Conservation (phyloP, 2,113 vertebrate genomes). For the Meleagris gallopavo region DNA sequence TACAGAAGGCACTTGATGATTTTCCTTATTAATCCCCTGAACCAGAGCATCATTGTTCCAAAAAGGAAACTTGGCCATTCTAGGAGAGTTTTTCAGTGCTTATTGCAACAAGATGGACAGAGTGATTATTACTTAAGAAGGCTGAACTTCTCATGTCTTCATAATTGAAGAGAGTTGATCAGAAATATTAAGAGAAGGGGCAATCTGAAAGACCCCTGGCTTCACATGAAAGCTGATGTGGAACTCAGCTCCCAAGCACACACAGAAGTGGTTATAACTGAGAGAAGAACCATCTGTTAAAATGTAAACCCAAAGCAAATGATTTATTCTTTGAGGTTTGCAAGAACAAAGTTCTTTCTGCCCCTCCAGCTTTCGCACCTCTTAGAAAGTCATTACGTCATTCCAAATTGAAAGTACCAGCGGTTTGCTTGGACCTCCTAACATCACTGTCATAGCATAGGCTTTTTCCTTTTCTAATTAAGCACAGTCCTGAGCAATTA, state of each 20-base stretch:
- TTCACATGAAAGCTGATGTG: neutral
- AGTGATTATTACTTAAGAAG: neutral
- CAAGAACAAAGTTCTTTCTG: neutral
- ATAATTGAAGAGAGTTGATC: neutral
- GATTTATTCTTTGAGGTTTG: neutral
- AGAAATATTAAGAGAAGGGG: neutral
- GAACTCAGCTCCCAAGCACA: neutral
- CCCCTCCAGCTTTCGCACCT: neutral
- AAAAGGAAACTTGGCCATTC: neutral
- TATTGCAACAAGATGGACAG: neutral
- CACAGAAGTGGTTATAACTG: neutral
- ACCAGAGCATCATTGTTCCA: neutral
- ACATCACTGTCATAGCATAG: neutral
- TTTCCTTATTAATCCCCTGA: neutral
- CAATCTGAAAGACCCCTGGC: neutral
- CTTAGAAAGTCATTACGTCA: neutral
- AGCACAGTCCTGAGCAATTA: neutral
- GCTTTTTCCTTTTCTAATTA: neutral
- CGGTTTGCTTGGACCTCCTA: neutral
- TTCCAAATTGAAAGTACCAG: neutral
- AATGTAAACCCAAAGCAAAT: neutral
- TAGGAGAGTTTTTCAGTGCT: neutral
- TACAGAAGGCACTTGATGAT: fast-evolving
- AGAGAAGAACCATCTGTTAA: neutral
- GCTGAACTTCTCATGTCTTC: neutral